Conservation (phyloP, 2,888 invertebrate species). For the Erynnis tages region DNA sequence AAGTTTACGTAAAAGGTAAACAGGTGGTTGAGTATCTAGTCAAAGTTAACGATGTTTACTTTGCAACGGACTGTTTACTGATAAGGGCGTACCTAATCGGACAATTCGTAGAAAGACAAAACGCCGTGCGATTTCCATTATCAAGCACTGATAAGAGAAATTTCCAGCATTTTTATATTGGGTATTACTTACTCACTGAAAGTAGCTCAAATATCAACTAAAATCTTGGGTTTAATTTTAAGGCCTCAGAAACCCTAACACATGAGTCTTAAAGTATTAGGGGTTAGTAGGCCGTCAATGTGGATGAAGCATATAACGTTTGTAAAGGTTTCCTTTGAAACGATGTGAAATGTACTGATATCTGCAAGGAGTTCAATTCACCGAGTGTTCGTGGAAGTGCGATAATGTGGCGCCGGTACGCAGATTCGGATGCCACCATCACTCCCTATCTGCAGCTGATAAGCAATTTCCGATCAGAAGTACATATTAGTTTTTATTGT, state of each 20-base stretch:
- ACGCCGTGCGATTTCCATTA: neutral
- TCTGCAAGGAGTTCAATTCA: slow-evolving; percentile 68
- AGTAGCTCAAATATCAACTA: too few relatives aligned
- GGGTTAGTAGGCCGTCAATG: too few relatives aligned
- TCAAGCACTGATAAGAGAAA: neutral
- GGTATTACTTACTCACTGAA: too few relatives aligned
- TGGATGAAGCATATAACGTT: neutral
- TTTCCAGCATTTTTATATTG: neutral
- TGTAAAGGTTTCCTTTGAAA: slow-evolving; percentile 3
- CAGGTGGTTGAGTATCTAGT: neutral
- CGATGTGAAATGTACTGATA: slow-evolving; percentile 71
- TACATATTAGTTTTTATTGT: slow-evolving; percentile 21
- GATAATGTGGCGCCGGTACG: slow-evolving; percentile 60
- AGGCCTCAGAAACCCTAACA: too few relatives aligned
- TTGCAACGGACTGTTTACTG: neutral
- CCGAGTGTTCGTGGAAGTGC: slow-evolving; percentile 69
- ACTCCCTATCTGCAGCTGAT: slow-evolving; percentile 60
- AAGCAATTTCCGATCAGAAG: slow-evolving; percentile 47
- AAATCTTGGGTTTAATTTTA: too few relatives aligned
- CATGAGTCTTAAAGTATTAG: too few relatives aligned
- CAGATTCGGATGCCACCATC: slow-evolving; percentile 64
- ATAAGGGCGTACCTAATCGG: neutral
- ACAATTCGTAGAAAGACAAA: neutral
- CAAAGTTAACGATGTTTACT: neutral
- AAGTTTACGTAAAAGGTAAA: neutral